phyloP scores from a whole-genome alignment of 2,888 invertebrate species.

The Napeogenes inachia region DNA sequence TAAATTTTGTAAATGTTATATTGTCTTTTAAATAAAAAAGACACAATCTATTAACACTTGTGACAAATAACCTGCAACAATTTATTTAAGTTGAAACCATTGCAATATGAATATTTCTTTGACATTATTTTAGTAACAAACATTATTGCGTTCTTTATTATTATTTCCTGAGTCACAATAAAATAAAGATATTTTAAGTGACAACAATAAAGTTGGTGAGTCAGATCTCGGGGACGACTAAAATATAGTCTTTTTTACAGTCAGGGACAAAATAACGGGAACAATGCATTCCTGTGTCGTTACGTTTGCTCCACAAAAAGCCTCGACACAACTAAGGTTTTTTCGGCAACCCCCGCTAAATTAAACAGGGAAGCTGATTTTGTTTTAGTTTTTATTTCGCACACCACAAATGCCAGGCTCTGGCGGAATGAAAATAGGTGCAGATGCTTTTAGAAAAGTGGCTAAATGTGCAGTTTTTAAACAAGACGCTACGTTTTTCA shows the following conservation, averaged over 20 bases:
- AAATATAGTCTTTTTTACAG: slow-evolving; percentile 58
- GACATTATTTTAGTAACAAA: no score
- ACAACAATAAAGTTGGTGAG: slow-evolving; percentile 52
- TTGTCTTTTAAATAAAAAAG: no score
- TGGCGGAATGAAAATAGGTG: slow-evolving; percentile 31
- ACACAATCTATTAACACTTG: no score
- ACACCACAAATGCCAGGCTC: slow-evolving; percentile 43
- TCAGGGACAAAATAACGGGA: slow-evolving; percentile 56
- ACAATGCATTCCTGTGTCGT: slow-evolving; percentile 72
- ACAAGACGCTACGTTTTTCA: slow-evolving; percentile 32
- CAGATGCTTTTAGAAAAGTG: slow-evolving; percentile 33
- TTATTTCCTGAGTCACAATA: slow-evolving; percentile 45
- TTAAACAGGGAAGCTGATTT: slow-evolving; percentile 72
- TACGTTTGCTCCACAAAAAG: slow-evolving; percentile 69
- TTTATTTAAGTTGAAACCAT: no score
- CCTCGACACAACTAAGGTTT: slow-evolving; percentile 61
- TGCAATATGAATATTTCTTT: no score
- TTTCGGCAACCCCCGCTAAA: slow-evolving; percentile 71
- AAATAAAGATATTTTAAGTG: slow-evolving; percentile 42
- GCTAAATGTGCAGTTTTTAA: slow-evolving; percentile 31
- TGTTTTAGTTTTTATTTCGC: slow-evolving; percentile 59
- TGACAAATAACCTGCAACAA: no score
- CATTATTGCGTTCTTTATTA: slow-evolving; percentile 6
- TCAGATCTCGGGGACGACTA: slow-evolving; percentile 46
- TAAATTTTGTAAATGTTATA: no score